Evolutionary conservation across 1,140 invertebrate species (phyloP).

Genomic region (Calephelis virginiensis): DNA sequence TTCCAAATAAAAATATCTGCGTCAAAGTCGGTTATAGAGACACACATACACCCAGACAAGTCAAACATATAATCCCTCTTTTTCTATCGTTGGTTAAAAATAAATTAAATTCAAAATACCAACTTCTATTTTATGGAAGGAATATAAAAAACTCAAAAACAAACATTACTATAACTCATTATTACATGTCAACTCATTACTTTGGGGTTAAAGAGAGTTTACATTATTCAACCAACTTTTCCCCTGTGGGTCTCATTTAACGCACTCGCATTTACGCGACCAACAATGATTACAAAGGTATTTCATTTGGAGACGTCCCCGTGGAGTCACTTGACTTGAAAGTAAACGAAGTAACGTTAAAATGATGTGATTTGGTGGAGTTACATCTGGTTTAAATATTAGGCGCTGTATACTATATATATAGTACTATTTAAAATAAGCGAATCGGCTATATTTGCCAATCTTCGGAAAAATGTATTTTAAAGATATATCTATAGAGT

Average conservation of each 20-base stretch:
- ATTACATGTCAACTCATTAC: neutral
- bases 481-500: no score
- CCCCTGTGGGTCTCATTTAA: slow-evolving; percentile 23
- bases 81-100: no score
- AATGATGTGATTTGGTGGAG: slow-evolving; percentile 16
- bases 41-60: no score
- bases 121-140: no score
- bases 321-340: slow-evolving; percentile 6
- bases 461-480: no score
- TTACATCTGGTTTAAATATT: slow-evolving; percentile 22
- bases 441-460: no score
- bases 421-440: no score
- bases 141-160: no score
- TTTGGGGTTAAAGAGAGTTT: slow-evolving; percentile 13
- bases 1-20: no score
- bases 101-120: no score
- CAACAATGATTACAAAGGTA: slow-evolving; percentile 33
- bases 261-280: slow-evolving; percentile 28
- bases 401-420: neutral
- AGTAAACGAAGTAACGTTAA: slow-evolving; percentile 27
- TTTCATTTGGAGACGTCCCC: slow-evolving; percentile 27
- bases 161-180: neutral
- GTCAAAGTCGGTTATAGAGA: no score
- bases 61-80: no score
- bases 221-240: slow-evolving; percentile 24